Base-by-base conservation (phyloP, 2,888 invertebrate genomes). In the Corythucha ciliata region DNA sequence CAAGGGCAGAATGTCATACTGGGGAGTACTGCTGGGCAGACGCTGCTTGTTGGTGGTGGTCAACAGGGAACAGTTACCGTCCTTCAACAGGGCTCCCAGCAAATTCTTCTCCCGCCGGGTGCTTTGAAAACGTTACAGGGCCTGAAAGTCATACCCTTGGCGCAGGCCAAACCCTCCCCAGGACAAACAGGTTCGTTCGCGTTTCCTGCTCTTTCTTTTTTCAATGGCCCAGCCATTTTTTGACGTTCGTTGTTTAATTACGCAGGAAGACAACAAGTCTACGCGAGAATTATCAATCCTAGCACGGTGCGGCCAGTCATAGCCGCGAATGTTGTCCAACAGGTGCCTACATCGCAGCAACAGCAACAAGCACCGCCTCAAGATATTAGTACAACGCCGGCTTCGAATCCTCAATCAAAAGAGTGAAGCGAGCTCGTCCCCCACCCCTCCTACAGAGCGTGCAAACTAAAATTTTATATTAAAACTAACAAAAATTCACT, bases 91-190 rank as follows among this genome's bases (percentile, higher is more conserved):
- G 63, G 62, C 3, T 57, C 63, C n/a, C 74, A 74, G 58, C 78
- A 78, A 65, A 74, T 79, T 57, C 66, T 78, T 50, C 66, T 79
- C 49, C 77, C 78, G n/a, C 74, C 75, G 7, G 75, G 74, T 27
- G 78, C 78, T 63, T 70, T 79, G 16, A 79, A 79, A 64, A 72
- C 76, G 8, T 63, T 78, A 54, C 77, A 78, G 66, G 76, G 74
- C 8, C 70, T 79, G 50, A 78, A 78, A 66, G 77, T 78, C 49
- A 77, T 78, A 55, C 76, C 76, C 33, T 27, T 56, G 20, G 45
- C 56, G 20, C 50, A 52, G 16, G 53, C 53, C 22, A 56, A 56
- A 37, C 53, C 53, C 3, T 40, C 40, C 37, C 48, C 41, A 29
- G 24, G 50, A 18, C 55, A 53, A 25, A 39, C 36, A 52, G 55